Evolutionary conservation across 2,113 vertebrate species (phyloP), one percentile per base, ranked within the genome.

Genomic region (Tenebrosternarchus preto): DNA sequence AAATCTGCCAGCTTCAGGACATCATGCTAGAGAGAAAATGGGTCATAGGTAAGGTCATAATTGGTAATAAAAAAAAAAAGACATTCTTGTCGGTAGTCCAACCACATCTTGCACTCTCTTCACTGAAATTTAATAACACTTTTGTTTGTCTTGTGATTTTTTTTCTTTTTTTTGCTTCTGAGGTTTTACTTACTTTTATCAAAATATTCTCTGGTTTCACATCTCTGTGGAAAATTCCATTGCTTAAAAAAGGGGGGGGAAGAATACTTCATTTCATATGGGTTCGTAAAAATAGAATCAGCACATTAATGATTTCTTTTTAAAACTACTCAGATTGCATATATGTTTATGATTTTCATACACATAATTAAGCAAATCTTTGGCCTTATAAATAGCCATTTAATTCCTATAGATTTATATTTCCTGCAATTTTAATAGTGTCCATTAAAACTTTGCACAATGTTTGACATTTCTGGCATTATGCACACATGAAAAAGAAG

Each of bases 131-230:
- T 27, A 7, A 64, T 0, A 63, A 25, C 0, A 29, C 7, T 36
- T 46, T 36, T 39, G 9, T n/a, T n/a, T n/a, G n/a, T n/a, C n/a
- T n/a, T n/a, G 24, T 17, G 25, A 4, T n/a, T n/a, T n/a, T n/a
- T n/a, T n/a, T n/a, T n/a, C n/a, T n/a, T n/a, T n/a, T n/a, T n/a
- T n/a, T n/a, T n/a, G n/a, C n/a, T 60, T 27, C 17, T 12, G 16
- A 22, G 9, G 24, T 36, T 69, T 15, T 15, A 79, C 92, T 92
- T 89, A 96, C 95, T 90, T 93, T 96, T 85, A 97, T 93, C 72
- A 96, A 87, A 84, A 96, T 94, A 72, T 96, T 98, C 90, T 97
- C 95, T 75, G 94, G 94, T 87, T 97, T 97, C 69, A 95, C 93
- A 39, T 96, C 94, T 91, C 96, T 93, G 83, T 97, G 95, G 92